These are phyloP conservation scores for Nymphalis polychloros DNA, from an alignment of 2,888 invertebrate genomes.

Conservation along the genomic window DNA sequence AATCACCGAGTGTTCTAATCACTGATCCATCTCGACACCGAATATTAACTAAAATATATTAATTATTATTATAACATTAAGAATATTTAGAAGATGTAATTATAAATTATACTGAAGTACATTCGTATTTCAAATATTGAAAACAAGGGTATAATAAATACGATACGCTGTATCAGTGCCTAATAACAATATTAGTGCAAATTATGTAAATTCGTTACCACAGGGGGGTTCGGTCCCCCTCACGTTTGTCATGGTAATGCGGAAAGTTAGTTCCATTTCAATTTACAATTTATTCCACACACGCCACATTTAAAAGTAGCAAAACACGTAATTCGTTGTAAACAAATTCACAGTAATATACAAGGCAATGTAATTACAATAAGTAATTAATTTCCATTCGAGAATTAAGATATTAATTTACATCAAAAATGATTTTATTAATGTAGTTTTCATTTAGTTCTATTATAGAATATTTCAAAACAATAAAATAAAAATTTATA, in stretches of 20 bases:
- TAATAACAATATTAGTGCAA: constrained; percentile 54
- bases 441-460: too few species aligned
- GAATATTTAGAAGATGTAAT: too few species aligned
- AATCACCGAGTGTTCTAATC: too few species aligned
- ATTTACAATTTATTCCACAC: constrained; percentile 34
- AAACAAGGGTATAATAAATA: constrained; percentile 18
- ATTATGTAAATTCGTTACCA: constrained; percentile 56
- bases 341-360: constrained; percentile 3
- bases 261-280: constrained; percentile 37
- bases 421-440: too few species aligned
- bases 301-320: constrained; percentile 19
- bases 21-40: too few species aligned
- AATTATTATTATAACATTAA: too few species aligned
- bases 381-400: neutral
- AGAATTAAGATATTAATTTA: neutral
- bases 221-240: constrained; percentile 19
- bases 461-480: too few species aligned
- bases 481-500: too few species aligned
- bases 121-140: neutral
- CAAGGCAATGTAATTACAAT: constrained; percentile 1
- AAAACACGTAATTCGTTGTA: constrained; percentile 10
- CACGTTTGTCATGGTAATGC: constrained; percentile 46
- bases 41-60: too few species aligned
- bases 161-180: constrained; percentile 41
- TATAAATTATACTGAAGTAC: neutral